Base-by-base conservation (phyloP, 2,113 vertebrate genomes). In the Gadus chalcogrammus region DNA sequence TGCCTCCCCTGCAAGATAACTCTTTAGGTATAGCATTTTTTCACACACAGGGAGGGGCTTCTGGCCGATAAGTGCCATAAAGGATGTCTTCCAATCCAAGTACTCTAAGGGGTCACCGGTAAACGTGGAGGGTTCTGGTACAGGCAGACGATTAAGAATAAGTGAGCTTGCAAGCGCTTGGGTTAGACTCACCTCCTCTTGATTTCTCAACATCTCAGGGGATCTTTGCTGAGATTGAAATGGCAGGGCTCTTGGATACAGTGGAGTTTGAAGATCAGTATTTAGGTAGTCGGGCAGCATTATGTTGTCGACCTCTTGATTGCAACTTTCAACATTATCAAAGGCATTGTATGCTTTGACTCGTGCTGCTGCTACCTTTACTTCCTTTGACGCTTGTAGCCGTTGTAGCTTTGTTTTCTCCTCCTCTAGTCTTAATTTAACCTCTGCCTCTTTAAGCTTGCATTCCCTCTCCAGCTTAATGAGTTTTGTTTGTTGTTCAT, bases 361-460 rank as follows among this genome's bases (percentile, higher is more conserved):
- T 0, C 65, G n/a, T 35, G 75, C 81, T 81, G 80, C 69, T 53
- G 80, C 81, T 76, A 78, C 22, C 7, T 55, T 48, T 1, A 82
- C 67, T 0, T 84, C 76, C 0, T 60, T 72, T 5, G 48, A 63
- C 69, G 64, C 72, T 61, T 83, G 65, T 70, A 85, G 15, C 76
- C 70, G 65, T n/a, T 69, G 67, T 5, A 80, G 60, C 11, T 38
- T 68, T 56, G n/a, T 42, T 65, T 60, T 68, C 31, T 75, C 69
- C 16, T 58, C 55, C n/a, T 58, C 12, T 58, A 11, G 8, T 15
- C 38, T 70, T 0, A 81, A 18, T 63, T 69, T 3, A 67, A 73
- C 67, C 62, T 73, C 11, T 3, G 42, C 18, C 62, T 78, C 56
- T 1, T 24, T 56, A 1, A 72, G 20, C 66, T 81, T 66, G 68